Percentiles rank a stretch among this genome's conserved stretches.
phyloP scores from a whole-genome alignment of 1,140 invertebrate species.

The Piezodorus guildinii region DNA sequence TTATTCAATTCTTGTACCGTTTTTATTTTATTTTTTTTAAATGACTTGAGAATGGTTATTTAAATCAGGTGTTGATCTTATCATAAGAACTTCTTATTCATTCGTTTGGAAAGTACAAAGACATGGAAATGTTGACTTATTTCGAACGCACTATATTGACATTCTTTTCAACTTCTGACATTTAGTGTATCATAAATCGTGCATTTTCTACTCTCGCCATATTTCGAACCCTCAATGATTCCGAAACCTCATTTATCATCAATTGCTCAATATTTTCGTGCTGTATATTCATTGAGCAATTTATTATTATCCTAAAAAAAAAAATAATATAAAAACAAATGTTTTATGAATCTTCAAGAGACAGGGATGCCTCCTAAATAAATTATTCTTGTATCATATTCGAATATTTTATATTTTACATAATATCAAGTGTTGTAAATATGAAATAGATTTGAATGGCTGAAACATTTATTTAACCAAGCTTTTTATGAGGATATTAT shows the following conservation, averaged over 20 bases:
- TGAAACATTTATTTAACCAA: background rate
- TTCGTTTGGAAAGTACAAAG: background rate
- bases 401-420: conserved; percentile 23
- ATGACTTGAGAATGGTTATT: no score
- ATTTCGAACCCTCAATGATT: background rate
- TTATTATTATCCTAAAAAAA: conserved; percentile 3
- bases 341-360: conserved; percentile 10
- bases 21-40: no score
- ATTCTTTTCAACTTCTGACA: background rate
- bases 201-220: background rate
- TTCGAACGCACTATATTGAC: background rate
- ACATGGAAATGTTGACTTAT: background rate
- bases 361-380: conserved; percentile 17
- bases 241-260: conserved; percentile 4
- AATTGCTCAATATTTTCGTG: conserved; percentile 12
- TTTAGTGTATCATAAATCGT: background rate
- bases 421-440: conserved; percentile 13
- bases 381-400: conserved; percentile 25
- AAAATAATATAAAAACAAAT: background rate
- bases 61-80: background rate
- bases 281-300: conserved; percentile 6
- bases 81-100: background rate
- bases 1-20: no score
- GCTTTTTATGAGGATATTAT: background rate
- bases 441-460: conserved; percentile 6